A percentile compares a stretch with the other conserved stretches of the same genome.
Conservation (phyloP, 1,140 invertebrate species). For the Listronotus bonariensis region DNA sequence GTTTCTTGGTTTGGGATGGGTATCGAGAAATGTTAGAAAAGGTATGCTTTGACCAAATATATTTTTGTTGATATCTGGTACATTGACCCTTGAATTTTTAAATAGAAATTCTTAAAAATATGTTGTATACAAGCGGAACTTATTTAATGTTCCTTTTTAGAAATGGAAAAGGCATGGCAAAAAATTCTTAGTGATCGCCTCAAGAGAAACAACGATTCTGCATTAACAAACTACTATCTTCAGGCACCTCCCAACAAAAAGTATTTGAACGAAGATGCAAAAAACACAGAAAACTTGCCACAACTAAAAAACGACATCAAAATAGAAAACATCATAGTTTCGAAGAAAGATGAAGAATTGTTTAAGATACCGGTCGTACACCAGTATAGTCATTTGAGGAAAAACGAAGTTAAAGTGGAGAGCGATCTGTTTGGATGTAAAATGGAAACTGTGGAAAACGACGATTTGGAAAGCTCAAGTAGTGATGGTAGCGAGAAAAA, state of each 20-base stretch:
- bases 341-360: constrained; percentile 21
- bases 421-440: not conserved
- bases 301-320: not conserved
- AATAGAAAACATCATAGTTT: not conserved
- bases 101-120: no score
- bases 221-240: constrained; percentile 45
- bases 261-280: constrained; percentile 10
- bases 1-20: constrained; percentile 41
- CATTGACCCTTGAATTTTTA: no score
- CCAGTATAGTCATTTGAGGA: constrained; percentile 11
- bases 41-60: constrained; percentile 40
- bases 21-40: constrained; percentile 38
- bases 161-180: constrained; percentile 50
- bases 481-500: constrained; percentile 21
- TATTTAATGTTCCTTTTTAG: constrained; percentile 32
- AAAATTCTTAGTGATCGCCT: constrained; percentile 49
- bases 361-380: constrained; percentile 42
- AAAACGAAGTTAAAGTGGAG: constrained; percentile 11
- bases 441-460: not conserved
- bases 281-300: not conserved
- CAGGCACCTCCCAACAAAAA: constrained; percentile 38
- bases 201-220: constrained; percentile 45
- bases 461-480: not conserved
- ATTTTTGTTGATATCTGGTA: no score
- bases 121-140: no score